Conservation (phyloP, 1,140 invertebrate species). For the Zaprionus nigranus region DNA sequence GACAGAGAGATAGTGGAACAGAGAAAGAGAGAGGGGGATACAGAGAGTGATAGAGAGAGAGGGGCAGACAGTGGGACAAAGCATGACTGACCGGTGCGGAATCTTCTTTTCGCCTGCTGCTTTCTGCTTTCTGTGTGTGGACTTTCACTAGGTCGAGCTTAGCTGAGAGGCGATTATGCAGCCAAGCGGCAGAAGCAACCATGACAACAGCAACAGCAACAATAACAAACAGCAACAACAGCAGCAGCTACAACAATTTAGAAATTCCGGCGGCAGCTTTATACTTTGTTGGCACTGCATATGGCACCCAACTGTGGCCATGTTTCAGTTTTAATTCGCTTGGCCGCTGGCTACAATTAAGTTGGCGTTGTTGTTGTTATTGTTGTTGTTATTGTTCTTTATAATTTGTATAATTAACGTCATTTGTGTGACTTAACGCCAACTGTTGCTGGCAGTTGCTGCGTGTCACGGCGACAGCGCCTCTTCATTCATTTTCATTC, state of each 20-base stretch:
- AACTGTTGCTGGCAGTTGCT: constrained; percentile 35
- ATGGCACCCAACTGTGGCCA: constrained; percentile 49
- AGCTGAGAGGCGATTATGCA: constrained; percentile 57
- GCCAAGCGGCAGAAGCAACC: constrained; percentile 55
- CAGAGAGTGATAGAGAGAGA: constrained; percentile 20
- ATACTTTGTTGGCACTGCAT: constrained; percentile 26
- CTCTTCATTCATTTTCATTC: constrained; percentile 44
- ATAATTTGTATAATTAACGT: constrained; percentile 64
- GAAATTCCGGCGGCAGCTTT: constrained; percentile 58
- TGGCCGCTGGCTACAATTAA: constrained; percentile 38
- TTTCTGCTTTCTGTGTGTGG: constrained; percentile 63
- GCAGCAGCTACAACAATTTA: constrained; percentile 36
- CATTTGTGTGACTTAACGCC: constrained; percentile 59
- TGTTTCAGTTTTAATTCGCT: constrained; percentile 58
- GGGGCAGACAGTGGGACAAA: constrained; percentile 17
- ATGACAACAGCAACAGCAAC: constrained; percentile 3
- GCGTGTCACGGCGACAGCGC: background rate
- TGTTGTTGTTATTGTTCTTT: constrained; percentile 19
- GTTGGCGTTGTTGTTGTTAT: constrained; percentile 21
- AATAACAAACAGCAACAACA: constrained; percentile 8
- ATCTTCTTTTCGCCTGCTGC: constrained; percentile 44
- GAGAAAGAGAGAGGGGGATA: background rate
- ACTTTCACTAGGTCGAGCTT: constrained; percentile 61
- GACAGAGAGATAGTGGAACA: constrained; percentile 22
- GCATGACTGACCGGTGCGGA: constrained; percentile 45